A percentile compares a stretch with the other conserved stretches of the same genome.
phyloP scores from a whole-genome alignment of 2,797 vertebrate species.

The Cephalopachus bancanus region DNA sequence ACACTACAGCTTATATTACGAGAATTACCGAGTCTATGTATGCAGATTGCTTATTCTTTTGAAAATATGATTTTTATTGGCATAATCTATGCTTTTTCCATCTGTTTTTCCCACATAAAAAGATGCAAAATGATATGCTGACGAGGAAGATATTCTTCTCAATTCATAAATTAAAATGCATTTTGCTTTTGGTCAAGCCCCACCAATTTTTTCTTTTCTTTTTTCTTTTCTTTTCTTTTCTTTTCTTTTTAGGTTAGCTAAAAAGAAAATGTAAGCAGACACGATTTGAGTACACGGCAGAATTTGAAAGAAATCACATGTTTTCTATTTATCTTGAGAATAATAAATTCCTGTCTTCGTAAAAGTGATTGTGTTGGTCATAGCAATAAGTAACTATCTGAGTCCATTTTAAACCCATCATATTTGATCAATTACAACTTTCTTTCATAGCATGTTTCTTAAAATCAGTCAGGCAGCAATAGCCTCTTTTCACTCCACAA shows the following conservation, averaged over 20 bases:
- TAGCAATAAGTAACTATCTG: not conserved
- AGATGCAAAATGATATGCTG: not conserved
- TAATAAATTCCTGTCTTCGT: not conserved
- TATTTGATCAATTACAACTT: conserved; percentile 46
- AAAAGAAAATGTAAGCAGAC: not conserved
- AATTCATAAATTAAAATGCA: not conserved
- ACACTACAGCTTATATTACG: not conserved
- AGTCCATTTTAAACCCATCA: not conserved
- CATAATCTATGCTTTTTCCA: not conserved
- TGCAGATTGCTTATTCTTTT: not conserved
- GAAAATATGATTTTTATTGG: not conserved
- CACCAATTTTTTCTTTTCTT: not conserved
- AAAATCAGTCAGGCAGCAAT: not conserved
- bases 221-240: not conserved
- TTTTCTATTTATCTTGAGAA: not conserved
- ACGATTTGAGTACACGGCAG: not conserved
- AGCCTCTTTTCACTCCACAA: not conserved
- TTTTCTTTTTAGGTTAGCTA: not conserved
- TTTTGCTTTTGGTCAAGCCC: conserved; percentile 8
- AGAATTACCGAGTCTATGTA: not conserved
- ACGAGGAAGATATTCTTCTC: not conserved
- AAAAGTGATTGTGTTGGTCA: not conserved
- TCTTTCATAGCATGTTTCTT: not conserved
- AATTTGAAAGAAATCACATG: not conserved
- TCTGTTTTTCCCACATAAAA: not conserved